phyloP scores from a whole-genome alignment of 2,797 vertebrate species.

The Gastrophryne carolinensis region DNA sequence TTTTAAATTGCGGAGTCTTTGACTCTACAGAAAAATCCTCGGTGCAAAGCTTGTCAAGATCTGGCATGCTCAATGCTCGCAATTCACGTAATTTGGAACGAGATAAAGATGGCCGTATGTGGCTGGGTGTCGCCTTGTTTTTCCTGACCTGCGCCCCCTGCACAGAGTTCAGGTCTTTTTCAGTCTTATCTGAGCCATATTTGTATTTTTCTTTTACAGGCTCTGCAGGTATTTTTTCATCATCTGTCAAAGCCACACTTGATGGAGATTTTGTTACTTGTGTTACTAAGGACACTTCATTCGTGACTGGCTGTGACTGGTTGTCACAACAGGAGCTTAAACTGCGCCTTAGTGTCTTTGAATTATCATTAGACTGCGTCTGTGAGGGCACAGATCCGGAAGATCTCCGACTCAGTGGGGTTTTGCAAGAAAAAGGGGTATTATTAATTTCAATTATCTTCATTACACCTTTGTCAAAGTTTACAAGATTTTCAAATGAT shows the following conservation, averaged over 20 bases:
- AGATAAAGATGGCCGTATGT: constrained; percentile 62
- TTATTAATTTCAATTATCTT: constrained; percentile 76
- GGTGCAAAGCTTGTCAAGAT: constrained; percentile 83
- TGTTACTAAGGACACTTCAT: constrained; percentile 53
- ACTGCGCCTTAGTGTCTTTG: constrained; percentile 69
- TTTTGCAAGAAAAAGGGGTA: constrained; percentile 64
- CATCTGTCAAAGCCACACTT: constrained; percentile 47
- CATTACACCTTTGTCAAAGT: constrained; percentile 76
- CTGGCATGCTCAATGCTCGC: constrained; percentile 88
- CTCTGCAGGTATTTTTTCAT: constrained; percentile 53
- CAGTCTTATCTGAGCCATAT: background rate
- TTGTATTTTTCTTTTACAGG: constrained; percentile 44
- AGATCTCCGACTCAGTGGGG: constrained; percentile 73
- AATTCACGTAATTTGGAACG: constrained; percentile 81
- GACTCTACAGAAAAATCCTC: constrained; percentile 68
- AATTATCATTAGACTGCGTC: constrained; percentile 56
- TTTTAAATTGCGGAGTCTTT: constrained; percentile 61
- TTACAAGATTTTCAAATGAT: constrained; percentile 91
- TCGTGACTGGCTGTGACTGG: too few species aligned
- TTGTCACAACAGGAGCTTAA: constrained; percentile 77
- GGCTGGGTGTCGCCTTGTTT: constrained; percentile 64
- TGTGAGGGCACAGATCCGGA: constrained; percentile 68
- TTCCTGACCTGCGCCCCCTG: constrained; percentile 63
- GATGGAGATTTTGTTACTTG: constrained; percentile 62
- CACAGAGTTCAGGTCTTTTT: rapidly evolving